Conservation (phyloP, 2,888 invertebrate species). For the Autographa pulchrina region DNA sequence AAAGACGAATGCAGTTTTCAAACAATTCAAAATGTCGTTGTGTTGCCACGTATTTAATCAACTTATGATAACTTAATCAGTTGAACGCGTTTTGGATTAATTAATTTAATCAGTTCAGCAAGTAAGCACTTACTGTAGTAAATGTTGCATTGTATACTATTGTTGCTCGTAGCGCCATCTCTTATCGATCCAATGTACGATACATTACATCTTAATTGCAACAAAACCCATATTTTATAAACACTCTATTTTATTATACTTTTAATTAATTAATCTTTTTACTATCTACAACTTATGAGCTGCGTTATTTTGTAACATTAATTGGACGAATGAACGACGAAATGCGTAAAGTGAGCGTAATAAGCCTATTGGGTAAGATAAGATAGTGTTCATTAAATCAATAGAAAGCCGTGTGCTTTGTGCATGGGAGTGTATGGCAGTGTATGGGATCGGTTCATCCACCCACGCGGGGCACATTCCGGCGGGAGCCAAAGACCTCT, state of each 20-base stretch:
- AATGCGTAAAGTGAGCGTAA: constrained; percentile 76
- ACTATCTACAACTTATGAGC: constrained; percentile 36
- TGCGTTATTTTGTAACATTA: constrained; percentile 33
- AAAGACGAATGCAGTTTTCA: no score
- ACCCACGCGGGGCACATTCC: constrained; percentile 84
- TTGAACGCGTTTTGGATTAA: no score
- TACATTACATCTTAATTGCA: constrained; percentile 42
- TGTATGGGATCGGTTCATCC: constrained; percentile 67
- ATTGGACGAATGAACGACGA: constrained; percentile 60
- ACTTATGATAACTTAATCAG: no score
- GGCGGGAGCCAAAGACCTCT: constrained; percentile 87
- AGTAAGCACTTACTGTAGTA: not conserved
- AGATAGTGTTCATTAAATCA: constrained; percentile 88
- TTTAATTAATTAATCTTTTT: constrained; percentile 44
- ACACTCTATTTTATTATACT: constrained; percentile 41
- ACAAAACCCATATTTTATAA: constrained; percentile 44
- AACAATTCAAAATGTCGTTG: no score
- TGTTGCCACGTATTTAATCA: no score
- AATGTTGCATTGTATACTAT: not conserved
- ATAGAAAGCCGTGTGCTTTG: constrained; percentile 82
- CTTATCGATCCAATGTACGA: constrained; percentile 45
- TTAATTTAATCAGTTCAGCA: no score
- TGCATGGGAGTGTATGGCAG: constrained; percentile 75
- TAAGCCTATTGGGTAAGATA: constrained; percentile 84
- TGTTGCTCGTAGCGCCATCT: constrained; percentile 66